Base-by-base conservation (phyloP, 2,113 vertebrate species). In the Lepus timidus region DNA sequence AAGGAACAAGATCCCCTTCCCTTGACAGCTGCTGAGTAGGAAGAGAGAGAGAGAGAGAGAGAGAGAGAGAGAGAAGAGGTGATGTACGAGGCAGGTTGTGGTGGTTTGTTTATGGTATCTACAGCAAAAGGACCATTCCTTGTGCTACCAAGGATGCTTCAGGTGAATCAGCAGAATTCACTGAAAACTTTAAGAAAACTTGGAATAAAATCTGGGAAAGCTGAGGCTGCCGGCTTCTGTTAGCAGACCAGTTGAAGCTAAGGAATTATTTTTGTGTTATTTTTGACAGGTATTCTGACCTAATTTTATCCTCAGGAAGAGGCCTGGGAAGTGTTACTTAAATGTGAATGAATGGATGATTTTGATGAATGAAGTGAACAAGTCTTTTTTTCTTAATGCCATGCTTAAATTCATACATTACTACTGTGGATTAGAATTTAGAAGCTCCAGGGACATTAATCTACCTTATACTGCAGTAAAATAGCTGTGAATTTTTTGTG, bases 321-420 rank as follows among this genome's bases (percentile, higher is more conserved):
- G 78, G 71, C 80, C 75, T 94, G 39, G 58, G 52, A 95, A 94
- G 79, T 29, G 85, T 86, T 67, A 84, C 67, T 82, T 74, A 85
- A 78, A 83, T 88, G 73, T 89, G 82, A 96, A 93, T 76, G 83
- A 95, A 94, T 95, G 76, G 31, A 80, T 86, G 25, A 86, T 82
- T 89, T 97, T 93, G 86, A 76, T 95, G 92, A 97, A 96, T 96
- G 85, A 94, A 76, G 33, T 95, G 93, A 93, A 88, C 20, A 73
- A 19, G n/a, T 22, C 58, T 68, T 90, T 93, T 96, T 85, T 91
- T 88, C 71, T 95, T 88, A 97, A 93, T 94, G 90, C 39, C 49
- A 96, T 81, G 39, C 16, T 88, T 89, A 82, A 87, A 80, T 92
- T 95, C 71, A 90, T 89, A 79, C 51, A 90, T 96, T 91, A 73